Conservation (phyloP, 2,113 vertebrate species). For the Diphyllodes magnificus region DNA sequence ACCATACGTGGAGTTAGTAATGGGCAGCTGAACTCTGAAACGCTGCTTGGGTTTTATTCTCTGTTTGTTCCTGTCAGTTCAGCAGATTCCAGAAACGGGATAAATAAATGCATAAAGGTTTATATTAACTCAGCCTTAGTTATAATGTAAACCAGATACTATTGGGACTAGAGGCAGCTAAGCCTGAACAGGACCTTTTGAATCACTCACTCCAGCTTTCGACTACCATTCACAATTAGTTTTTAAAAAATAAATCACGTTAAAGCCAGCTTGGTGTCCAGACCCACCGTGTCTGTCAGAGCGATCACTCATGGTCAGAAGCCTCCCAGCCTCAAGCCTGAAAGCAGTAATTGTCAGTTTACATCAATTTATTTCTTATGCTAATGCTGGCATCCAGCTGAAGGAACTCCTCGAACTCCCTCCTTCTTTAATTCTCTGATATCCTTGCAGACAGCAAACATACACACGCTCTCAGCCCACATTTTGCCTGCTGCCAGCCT, state of each 20-base stretch:
- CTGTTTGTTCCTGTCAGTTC: neutral
- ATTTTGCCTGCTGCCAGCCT: neutral
- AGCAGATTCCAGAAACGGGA: neutral
- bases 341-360: slow-evolving; percentile 18
- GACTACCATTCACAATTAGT: neutral
- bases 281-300: neutral
- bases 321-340: neutral
- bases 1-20: slow-evolving; percentile 12
- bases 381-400: neutral
- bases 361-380: neutral
- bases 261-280: neutral
- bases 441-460: neutral
- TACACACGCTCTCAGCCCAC: neutral
- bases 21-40: slow-evolving; percentile 14
- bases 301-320: neutral
- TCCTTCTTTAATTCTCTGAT: neutral
- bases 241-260: neutral
- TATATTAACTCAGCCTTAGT: slow-evolving; percentile 1
- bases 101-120: slow-evolving; percentile 28
- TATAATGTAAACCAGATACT: neutral
- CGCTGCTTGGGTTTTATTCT: neutral
- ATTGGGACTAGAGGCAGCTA: neutral
- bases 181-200: neutral
- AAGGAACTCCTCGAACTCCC: neutral
- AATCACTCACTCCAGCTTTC: neutral